Evolutionary conservation across 1,140 invertebrate genomes (phyloP).

Genomic region (Maconellicoccus hirsutus): DNA sequence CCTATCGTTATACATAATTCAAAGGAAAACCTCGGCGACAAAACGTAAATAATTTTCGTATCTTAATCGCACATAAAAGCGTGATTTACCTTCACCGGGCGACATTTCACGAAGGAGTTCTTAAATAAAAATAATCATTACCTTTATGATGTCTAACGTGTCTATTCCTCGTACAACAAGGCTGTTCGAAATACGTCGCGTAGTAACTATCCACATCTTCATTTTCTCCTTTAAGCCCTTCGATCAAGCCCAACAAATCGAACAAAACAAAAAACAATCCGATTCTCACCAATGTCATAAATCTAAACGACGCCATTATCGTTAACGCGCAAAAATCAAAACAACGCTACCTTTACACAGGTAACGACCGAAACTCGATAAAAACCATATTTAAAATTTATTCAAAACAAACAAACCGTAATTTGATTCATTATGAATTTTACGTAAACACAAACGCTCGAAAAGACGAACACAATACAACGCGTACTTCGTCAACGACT

Average conservation of each 20-base stretch:
- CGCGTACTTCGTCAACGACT: no score
- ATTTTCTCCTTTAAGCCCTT: neutral
- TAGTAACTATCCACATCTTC: conserved; percentile 24
- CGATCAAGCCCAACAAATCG: neutral
- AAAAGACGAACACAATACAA: no score
- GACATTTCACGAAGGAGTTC: no score
- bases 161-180: conserved; percentile 28
- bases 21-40: neutral
- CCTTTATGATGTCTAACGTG: conserved; percentile 31
- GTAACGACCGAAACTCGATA: neutral
- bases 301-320: neutral
- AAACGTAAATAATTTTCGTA: neutral
- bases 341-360: neutral
- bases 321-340: neutral
- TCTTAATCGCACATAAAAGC: neutral
- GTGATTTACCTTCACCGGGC: no score
- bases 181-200: conserved; percentile 31
- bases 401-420: neutral
- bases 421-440: no score
- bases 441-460: no score
- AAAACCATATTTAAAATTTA: neutral
- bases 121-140: conserved; percentile 19
- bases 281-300: neutral
- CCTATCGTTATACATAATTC: neutral
- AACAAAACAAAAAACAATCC: conserved; percentile 5